A percentile compares a stretch with the other conserved stretches of the same genome.
Conservation (phyloP, 1,140 invertebrate genomes). For the Cepaea nemoralis region DNA sequence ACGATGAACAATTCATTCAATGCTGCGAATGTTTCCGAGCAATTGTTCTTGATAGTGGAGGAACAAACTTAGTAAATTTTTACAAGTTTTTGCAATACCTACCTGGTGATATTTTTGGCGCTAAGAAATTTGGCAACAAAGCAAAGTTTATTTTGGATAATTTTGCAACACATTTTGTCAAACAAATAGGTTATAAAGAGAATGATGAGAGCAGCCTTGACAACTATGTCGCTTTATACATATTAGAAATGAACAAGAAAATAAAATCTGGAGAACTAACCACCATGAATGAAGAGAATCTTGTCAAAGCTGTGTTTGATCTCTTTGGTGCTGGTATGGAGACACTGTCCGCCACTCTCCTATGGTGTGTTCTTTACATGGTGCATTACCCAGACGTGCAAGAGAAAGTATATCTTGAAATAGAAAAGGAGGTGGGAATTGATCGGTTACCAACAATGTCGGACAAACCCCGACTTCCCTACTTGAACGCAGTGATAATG, state of each 20-base stretch:
- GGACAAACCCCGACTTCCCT: too few relatives aligned
- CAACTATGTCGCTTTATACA: constrained; percentile 53
- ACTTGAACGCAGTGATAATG: too few relatives aligned
- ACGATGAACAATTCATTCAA: not conserved
- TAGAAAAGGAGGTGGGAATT: too few relatives aligned
- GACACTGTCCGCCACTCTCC: constrained; percentile 72
- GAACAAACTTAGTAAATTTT: constrained; percentile 39
- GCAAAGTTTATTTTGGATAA: constrained; percentile 22
- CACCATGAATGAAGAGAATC: constrained; percentile 41
- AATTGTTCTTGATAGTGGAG: not conserved
- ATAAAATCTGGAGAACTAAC: constrained; percentile 37
- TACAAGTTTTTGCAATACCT: constrained; percentile 45
- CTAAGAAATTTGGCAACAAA: constrained; percentile 20
- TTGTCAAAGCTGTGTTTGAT: constrained; percentile 45
- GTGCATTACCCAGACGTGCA: constrained; percentile 10
- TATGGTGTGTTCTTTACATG: not conserved
- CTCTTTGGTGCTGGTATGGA: constrained; percentile 92
- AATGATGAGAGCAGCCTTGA: constrained; percentile 47
- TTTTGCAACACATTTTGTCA: not conserved
- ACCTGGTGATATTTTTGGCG: constrained; percentile 52
- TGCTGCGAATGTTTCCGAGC: not conserved
- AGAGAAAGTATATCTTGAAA: too few relatives aligned
- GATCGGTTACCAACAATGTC: too few relatives aligned
- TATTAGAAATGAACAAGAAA: constrained; percentile 38
- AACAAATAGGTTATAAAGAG: constrained; percentile 40